Conservation (phyloP, 1,140 invertebrate genomes). For the Drosophila suzukii region DNA sequence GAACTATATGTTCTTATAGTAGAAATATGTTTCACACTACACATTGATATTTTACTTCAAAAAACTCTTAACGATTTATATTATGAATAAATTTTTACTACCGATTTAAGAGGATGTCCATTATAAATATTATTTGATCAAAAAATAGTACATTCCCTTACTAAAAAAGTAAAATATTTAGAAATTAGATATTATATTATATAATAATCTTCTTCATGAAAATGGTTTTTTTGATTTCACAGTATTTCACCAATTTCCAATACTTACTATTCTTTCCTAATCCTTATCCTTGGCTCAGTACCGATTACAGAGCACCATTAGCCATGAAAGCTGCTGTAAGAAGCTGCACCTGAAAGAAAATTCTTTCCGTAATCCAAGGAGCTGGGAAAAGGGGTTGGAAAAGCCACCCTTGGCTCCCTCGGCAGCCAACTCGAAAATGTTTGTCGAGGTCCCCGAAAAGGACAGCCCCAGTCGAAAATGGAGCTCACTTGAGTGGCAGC, state of each 20-base stretch:
- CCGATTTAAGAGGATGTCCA: too few species aligned
- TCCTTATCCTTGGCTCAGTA: conserved; percentile 5
- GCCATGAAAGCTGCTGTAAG: conserved; percentile 50
- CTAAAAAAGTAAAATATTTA: too few species aligned
- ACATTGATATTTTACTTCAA: too few species aligned
- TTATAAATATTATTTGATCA: too few species aligned
- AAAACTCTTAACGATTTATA: too few species aligned
- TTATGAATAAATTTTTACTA: too few species aligned
- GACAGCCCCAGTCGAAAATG: conserved; percentile 40
- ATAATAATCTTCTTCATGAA: too few species aligned
- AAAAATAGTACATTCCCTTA: too few species aligned
- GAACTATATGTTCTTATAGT: too few species aligned
- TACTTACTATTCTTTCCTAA: not conserved
- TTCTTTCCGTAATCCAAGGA: conserved; percentile 24
- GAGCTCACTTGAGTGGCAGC: conserved; percentile 36
- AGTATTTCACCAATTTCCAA: not conserved
- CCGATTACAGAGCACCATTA: conserved; percentile 51
- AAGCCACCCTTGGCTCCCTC: conserved; percentile 27
- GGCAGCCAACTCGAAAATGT: conserved; percentile 41
- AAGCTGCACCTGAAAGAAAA: conserved; percentile 32
- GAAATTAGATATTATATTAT: not conserved
- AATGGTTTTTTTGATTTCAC: not conserved
- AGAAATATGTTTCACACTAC: too few species aligned
- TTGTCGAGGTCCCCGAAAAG: conserved; percentile 51
- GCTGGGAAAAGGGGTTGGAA: conserved; percentile 18